These are phyloP conservation scores for Ursus arctos DNA, from an alignment of 2,113 vertebrate species.

Conservation along the genomic window DNA sequence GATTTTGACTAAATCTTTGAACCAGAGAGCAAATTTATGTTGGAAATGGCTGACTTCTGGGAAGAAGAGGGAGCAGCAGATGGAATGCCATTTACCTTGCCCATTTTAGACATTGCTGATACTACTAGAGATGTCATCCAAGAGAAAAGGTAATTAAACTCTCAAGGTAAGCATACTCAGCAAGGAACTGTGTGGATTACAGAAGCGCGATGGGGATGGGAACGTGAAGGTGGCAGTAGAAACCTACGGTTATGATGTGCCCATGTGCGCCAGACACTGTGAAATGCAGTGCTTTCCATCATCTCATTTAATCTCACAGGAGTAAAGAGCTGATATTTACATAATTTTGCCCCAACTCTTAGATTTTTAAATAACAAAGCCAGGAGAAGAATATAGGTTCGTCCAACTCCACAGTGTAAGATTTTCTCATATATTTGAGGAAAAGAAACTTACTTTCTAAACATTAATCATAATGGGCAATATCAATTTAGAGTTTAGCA, in stretches of 20 bases:
- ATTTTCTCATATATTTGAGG: conserved; percentile 10
- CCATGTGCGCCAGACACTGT: neutral
- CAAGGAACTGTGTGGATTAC: neutral
- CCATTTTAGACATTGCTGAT: neutral
- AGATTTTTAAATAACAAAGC: conserved; percentile 47
- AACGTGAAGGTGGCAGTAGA: neutral
- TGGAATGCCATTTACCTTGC: neutral
- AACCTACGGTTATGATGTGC: neutral
- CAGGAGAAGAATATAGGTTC: conserved; percentile 23
- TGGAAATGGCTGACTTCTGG: neutral
- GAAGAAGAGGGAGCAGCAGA: neutral
- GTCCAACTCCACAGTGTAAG: neutral
- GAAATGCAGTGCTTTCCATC: neutral
- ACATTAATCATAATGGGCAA: neutral
- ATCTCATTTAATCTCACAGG: neutral
- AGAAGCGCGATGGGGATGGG: neutral
- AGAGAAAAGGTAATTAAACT: neutral
- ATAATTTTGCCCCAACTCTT: neutral
- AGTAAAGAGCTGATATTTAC: conserved; percentile 36
- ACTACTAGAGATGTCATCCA: neutral
- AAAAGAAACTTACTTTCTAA: conserved; percentile 48
- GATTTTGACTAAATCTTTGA: conserved; percentile 1
- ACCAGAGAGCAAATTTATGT: neutral
- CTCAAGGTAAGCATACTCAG: neutral
- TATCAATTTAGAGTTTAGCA: conserved; percentile 19